phyloP scores from a whole-genome alignment of 1,140 invertebrate genomes.

The Cydia amplana region DNA sequence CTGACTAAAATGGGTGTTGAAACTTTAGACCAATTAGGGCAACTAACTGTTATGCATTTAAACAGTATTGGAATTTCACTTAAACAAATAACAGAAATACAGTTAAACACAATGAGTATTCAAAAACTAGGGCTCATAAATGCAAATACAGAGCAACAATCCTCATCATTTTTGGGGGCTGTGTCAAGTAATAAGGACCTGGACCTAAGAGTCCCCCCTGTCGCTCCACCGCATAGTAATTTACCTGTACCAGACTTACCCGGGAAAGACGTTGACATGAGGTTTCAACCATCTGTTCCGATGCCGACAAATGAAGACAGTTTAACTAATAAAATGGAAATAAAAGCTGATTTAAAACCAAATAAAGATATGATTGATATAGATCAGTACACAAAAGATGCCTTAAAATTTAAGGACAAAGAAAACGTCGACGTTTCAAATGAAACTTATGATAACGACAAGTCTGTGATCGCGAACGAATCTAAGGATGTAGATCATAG shows the following conservation, averaged over 20 bases:
- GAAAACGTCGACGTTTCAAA: conserved; percentile 73
- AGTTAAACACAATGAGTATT: conserved; percentile 80
- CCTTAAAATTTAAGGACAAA: conserved; percentile 78
- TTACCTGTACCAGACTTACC: conserved; percentile 55
- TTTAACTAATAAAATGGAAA: conserved; percentile 39
- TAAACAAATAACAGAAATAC: conserved; percentile 81
- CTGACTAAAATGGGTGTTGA: conserved; percentile 80
- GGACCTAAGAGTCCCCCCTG: conserved; percentile 73
- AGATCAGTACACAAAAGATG: conserved; percentile 79
- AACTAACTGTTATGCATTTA: conserved; percentile 80
- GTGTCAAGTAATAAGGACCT: conserved; percentile 63
- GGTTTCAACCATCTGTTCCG: conserved; percentile 64
- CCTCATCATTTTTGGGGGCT: conserved; percentile 49
- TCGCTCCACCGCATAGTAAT: conserved; percentile 53
- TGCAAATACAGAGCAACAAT: conserved; percentile 54
- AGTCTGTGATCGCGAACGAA: conserved; percentile 57
- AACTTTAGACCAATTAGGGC: conserved; percentile 80
- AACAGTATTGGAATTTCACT: conserved; percentile 81
- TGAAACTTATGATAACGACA: conserved; percentile 63
- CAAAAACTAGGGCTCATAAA: conserved; percentile 79
- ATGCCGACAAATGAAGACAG: conserved; percentile 49
- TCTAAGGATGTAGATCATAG: conserved; percentile 79
- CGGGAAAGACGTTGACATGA: conserved; percentile 79
- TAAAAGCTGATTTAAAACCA: conserved; percentile 50
- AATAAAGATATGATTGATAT: conserved; percentile 76